Evolutionary conservation across 2,797 vertebrate species (phyloP).

Genomic region (Loriculus beryllinus): DNA sequence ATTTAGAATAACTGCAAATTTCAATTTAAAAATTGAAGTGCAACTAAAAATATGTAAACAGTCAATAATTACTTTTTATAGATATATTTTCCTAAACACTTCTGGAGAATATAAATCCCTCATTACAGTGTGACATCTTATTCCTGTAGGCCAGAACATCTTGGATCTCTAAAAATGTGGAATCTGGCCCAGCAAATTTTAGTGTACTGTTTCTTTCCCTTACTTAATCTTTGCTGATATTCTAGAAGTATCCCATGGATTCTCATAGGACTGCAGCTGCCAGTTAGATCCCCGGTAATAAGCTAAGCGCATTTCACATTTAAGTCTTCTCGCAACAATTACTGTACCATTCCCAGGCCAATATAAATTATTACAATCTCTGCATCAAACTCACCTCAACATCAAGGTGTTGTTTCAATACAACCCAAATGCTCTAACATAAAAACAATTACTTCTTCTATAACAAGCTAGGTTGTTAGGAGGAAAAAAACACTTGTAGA

Average conservation of each 20-base stretch:
- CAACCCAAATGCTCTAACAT: neutral
- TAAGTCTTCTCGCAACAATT: neutral
- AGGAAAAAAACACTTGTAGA: neutral
- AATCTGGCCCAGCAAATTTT: neutral
- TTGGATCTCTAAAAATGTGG: neutral
- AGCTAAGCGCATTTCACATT: neutral
- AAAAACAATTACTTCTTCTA: neutral
- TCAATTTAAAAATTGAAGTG: neutral
- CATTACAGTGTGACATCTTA: neutral
- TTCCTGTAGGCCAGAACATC: neutral
- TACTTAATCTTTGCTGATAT: neutral
- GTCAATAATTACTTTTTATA: neutral
- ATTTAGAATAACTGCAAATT: neutral
- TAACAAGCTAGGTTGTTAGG: neutral
- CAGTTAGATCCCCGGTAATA: neutral
- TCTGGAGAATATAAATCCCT: neutral
- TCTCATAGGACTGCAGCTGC: neutral
- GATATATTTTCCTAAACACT: neutral
- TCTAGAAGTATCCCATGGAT: neutral
- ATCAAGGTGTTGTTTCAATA: neutral
- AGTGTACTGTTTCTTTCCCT: neutral
- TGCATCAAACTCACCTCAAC: neutral
- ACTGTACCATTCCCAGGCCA: neutral
- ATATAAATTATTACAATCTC: neutral
- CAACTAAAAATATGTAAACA: neutral